Conservation (phyloP, 2,113 vertebrate species). For the Desmodus rotundus region DNA sequence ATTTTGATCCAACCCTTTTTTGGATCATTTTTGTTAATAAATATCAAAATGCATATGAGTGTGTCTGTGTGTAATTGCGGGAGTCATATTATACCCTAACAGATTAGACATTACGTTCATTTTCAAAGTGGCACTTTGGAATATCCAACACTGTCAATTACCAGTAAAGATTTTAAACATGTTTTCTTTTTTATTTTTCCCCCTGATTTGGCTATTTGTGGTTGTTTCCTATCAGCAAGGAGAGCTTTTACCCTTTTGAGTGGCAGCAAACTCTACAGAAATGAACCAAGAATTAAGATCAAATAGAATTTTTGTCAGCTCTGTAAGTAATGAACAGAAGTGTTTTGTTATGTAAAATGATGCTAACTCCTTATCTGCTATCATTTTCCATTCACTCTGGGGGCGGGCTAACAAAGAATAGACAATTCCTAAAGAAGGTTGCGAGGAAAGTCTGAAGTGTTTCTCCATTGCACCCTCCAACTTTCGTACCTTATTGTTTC, state of each 20-base stretch:
- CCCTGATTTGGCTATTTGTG: neutral
- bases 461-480: neutral
- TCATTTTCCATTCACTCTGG: neutral
- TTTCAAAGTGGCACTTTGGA: neutral
- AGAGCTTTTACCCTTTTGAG: neutral
- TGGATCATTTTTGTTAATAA: conserved; percentile 68
- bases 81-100: neutral
- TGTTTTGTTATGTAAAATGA: neutral
- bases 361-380: neutral
- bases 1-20: neutral
- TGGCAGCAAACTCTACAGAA: neutral
- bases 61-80: neutral
- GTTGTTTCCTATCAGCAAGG: neutral
- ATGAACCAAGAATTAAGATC: conserved; percentile 12
- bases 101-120: neutral
- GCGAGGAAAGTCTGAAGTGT: neutral
- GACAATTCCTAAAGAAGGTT: neutral
- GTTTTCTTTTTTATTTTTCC: neutral
- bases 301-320: neutral
- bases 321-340: neutral
- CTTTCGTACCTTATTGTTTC: neutral
- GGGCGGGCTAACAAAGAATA: neutral
- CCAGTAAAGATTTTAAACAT: neutral
- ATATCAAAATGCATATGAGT: conserved; percentile 30
- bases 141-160: neutral